phyloP scores from a whole-genome alignment of 2,113 vertebrate genomes.

The Leptodactylus fuscus region DNA sequence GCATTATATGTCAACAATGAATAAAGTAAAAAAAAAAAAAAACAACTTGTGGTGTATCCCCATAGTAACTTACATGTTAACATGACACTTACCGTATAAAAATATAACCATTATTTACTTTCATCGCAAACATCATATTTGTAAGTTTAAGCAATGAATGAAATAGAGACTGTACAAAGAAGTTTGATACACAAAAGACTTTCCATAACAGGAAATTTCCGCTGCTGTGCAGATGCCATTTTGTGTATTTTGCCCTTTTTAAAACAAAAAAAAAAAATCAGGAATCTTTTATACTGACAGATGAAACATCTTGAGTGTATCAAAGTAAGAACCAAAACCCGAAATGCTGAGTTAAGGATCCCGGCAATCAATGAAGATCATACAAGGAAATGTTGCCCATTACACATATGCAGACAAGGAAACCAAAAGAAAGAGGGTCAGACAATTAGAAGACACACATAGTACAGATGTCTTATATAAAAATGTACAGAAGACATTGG shows the following conservation, averaged over 20 bases:
- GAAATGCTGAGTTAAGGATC: constrained; percentile 66
- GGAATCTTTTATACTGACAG: constrained; percentile 32
- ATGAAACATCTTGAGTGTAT: constrained; percentile 65
- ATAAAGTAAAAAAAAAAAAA: neutral
- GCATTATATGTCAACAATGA: neutral
- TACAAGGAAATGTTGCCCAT: constrained; percentile 60
- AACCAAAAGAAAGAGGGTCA: constrained; percentile 64
- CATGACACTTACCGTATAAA: no score
- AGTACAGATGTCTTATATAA: constrained; percentile 64
- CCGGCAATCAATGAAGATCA: constrained; percentile 65
- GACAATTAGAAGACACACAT: constrained; percentile 67
- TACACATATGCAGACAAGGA: constrained; percentile 66
- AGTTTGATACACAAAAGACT: constrained; percentile 67
- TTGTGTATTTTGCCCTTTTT: no score
- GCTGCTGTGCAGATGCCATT: neutral
- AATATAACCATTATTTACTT: no score
- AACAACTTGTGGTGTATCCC: neutral
- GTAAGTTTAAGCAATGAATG: constrained; percentile 54
- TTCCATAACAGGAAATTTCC: neutral
- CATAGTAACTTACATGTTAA: neutral
- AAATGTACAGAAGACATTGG: constrained; percentile 62
- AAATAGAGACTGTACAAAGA: constrained; percentile 68
- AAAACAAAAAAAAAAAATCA: no score
- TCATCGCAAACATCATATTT: neutral
- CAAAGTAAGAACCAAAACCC: constrained; percentile 66